phyloP scores from a whole-genome alignment of 2,888 invertebrate genomes.

The Ennomos quercinarius region DNA sequence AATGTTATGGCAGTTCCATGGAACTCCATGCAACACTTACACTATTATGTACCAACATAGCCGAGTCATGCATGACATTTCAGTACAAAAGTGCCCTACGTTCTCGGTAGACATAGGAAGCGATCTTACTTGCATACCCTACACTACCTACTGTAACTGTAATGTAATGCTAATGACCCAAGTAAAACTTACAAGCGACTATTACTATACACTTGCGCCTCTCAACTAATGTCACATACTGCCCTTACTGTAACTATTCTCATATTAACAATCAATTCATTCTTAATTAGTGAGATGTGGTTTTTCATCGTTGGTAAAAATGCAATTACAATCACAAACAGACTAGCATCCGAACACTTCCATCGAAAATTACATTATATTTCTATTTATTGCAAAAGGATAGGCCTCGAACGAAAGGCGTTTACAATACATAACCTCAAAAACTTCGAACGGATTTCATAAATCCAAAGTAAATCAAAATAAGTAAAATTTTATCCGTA shows the following conservation, averaged over 20 bases:
- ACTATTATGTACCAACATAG: constrained; percentile 64
- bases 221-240: constrained; percentile 75
- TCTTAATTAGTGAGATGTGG: constrained; percentile 83
- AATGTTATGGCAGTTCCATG: constrained; percentile 82
- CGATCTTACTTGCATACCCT: constrained; percentile 52
- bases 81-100: constrained; percentile 61
- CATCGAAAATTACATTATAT: constrained; percentile 72
- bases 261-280: constrained; percentile 69
- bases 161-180: constrained; percentile 30
- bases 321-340: constrained; percentile 83
- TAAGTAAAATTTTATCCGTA: constrained; percentile 52
- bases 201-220: constrained; percentile 58
- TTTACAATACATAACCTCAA: constrained; percentile 77
- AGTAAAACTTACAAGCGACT: constrained; percentile 37
- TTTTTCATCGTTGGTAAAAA: constrained; percentile 75
- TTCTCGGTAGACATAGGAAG: constrained; percentile 57
- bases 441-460: constrained; percentile 74
- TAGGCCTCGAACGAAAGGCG: constrained; percentile 78
- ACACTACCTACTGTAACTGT: constrained; percentile 10
- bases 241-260: constrained; percentile 60
- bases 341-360: constrained; percentile 81
- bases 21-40: constrained; percentile 79
- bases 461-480: constrained; percentile 68
- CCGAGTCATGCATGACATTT: constrained; percentile 75
- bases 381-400: constrained; percentile 75